Conservation (phyloP, 2,888 invertebrate species). For the Dendrolimus houi region DNA sequence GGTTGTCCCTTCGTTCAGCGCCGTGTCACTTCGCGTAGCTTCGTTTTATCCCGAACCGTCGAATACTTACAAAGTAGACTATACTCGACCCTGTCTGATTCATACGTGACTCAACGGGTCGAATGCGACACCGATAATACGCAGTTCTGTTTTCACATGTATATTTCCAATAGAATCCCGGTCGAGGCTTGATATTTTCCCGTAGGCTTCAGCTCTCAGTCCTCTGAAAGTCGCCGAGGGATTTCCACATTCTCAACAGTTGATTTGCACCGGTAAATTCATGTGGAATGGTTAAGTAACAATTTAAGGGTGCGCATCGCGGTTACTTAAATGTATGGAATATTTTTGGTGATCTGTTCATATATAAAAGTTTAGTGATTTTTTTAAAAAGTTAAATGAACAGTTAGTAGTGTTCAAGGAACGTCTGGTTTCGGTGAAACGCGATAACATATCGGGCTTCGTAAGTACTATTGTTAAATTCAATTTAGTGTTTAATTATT, state of each 20-base stretch:
- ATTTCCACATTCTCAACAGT: constrained; percentile 21
- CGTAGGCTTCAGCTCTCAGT: constrained; percentile 65
- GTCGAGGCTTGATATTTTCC: constrained; percentile 66
- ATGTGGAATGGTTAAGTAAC: constrained; percentile 64
- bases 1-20: constrained; percentile 29
- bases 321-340: constrained; percentile 8
- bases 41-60: constrained; percentile 29
- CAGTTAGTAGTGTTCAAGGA: constrained; percentile 10
- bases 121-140: constrained; percentile 35
- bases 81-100: constrained; percentile 43
- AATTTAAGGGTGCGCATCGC: constrained; percentile 20
- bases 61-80: constrained; percentile 15
- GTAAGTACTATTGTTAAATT: constrained; percentile 32
- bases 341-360: background rate
- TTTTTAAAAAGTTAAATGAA: constrained; percentile 9
- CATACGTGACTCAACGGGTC: constrained; percentile 32
- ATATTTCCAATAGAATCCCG: constrained; percentile 57
- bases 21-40: constrained; percentile 32
- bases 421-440: constrained; percentile 5
- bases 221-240: constrained; percentile 40
- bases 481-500: constrained; percentile 24
- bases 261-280: constrained; percentile 26
- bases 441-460: constrained; percentile 18
- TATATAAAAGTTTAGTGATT: constrained; percentile 6
- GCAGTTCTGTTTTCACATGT: constrained; percentile 17